These are phyloP conservation scores for Poecilus cupreus DNA, from an alignment of 2,888 invertebrate genomes.

Conservation along the genomic window DNA sequence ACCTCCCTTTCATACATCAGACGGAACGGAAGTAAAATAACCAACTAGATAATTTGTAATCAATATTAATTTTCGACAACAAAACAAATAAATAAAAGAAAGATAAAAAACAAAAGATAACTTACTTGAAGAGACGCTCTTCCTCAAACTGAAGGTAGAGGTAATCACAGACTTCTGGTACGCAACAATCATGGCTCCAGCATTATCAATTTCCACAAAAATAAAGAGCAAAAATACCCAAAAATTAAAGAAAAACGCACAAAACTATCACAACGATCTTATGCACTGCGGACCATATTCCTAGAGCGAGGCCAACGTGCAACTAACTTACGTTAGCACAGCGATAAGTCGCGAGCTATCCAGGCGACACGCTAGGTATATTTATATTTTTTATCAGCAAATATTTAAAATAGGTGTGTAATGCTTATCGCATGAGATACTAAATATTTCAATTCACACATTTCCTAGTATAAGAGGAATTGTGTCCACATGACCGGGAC, in stretches of 20 bases:
- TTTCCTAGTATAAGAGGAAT: conserved; percentile 33
- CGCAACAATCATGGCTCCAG: conserved; percentile 36
- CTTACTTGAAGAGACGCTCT: conserved; percentile 50
- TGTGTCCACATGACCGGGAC: too few relatives aligned
- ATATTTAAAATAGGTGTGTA: conserved; percentile 49
- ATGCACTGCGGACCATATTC: conserved; percentile 13
- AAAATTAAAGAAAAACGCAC: neutral
- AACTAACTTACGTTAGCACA: conserved; percentile 23
- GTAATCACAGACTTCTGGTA: conserved; percentile 52
- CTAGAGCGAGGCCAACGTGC: neutral
- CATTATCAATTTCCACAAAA: neutral
- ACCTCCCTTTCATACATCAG: too few relatives aligned
- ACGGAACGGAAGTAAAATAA: too few relatives aligned
- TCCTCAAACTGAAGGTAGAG: conserved; percentile 22
- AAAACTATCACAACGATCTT: conserved; percentile 2
- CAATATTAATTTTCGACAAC: too few relatives aligned
- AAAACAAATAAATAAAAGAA: conserved; percentile 3
- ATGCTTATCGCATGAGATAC: conserved; percentile 31
- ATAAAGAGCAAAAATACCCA: neutral
- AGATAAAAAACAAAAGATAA: conserved; percentile 25
- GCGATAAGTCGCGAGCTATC: conserved; percentile 1
- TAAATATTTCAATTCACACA: neutral
- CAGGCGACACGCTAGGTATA: conserved; percentile 10
- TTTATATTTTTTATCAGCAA: conserved; percentile 41
- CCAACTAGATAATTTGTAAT: too few relatives aligned